Conservation (phyloP, 1,140 invertebrate species). For the Apis cerana region DNA sequence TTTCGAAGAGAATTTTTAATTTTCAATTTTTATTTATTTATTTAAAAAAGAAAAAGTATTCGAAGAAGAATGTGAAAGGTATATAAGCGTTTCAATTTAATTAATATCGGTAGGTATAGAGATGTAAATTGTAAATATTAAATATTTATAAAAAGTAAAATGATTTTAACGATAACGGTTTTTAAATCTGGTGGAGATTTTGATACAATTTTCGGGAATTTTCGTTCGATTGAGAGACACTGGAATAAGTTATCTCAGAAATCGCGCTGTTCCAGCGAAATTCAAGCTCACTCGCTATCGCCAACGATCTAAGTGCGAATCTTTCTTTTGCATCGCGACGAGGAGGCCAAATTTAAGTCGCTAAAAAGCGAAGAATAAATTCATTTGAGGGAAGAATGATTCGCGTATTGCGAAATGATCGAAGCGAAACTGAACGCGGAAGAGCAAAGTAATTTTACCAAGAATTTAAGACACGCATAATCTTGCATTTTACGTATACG, state of each 20-base stretch:
- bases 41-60: too few species aligned
- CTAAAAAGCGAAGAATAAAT: conserved; percentile 6
- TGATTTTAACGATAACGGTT: too few species aligned
- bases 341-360: background rate
- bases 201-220: too few species aligned
- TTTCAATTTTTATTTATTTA: too few species aligned
- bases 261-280: background rate
- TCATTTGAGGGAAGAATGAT: background rate
- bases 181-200: too few species aligned
- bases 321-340: too few species aligned
- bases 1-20: too few species aligned
- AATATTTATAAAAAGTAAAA: too few species aligned
- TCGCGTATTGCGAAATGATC: background rate
- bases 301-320: background rate
- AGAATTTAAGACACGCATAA: background rate
- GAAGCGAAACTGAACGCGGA: conserved; percentile 18
- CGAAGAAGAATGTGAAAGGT: too few species aligned
- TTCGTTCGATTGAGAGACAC: too few species aligned
- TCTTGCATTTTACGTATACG: background rate
- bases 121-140: background rate
- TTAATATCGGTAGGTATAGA: background rate
- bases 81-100: too few species aligned
- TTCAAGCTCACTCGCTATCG: background rate
- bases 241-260: background rate
- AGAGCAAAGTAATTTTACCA: conserved; percentile 8